Conservation (phyloP, 2,113 vertebrate genomes). For the Drymodes brunneopygia region DNA sequence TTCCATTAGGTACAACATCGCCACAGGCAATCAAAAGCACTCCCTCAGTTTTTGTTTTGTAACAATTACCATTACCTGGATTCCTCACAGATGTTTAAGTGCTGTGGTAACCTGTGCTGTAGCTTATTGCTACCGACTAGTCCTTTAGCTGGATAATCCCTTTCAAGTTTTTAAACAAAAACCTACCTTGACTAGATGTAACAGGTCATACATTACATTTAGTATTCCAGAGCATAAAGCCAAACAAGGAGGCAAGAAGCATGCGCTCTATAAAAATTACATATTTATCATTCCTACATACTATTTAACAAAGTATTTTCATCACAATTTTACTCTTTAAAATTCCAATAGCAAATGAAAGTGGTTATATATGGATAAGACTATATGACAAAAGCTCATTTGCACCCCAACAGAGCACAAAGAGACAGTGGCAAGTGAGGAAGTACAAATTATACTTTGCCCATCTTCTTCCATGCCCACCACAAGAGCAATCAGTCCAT, state of each 20-base stretch:
- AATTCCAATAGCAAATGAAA: neutral
- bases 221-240: neutral
- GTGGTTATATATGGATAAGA: neutral
- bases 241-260: neutral
- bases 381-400: neutral
- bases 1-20: neutral
- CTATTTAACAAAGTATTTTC: neutral
- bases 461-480: neutral
- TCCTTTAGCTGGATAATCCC: neutral
- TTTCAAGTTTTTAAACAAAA: neutral
- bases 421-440: neutral
- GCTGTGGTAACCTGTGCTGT: neutral
- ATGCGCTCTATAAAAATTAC: neutral
- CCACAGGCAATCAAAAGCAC: neutral
- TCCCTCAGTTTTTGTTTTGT: neutral
- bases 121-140: neutral
- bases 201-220: neutral
- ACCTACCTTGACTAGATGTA: neutral
- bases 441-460: neutral
- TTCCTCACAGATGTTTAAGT: neutral
- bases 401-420: neutral
- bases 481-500: neutral
- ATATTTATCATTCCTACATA: neutral
- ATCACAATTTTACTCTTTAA: neutral
- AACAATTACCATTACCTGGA: neutral